Evolutionary conservation across 1,140 invertebrate species (phyloP).

Genomic region (Neuroterus valhalla): DNA sequence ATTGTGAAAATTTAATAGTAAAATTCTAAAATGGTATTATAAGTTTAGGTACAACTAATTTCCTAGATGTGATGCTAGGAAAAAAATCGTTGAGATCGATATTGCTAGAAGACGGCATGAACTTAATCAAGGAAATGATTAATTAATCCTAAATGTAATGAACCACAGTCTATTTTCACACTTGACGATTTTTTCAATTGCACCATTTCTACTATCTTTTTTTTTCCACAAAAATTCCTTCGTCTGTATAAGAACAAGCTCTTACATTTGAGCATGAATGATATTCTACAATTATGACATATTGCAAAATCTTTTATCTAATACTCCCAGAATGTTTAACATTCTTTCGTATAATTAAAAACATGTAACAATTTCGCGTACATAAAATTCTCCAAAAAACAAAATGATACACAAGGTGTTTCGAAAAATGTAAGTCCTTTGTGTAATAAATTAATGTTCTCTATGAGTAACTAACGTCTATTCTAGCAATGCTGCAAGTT

Average conservation of each 20-base stretch:
- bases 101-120: slow-evolving; percentile 13
- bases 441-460: background rate
- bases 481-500: slow-evolving; percentile 4
- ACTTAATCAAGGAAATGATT: background rate
- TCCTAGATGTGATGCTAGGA: background rate
- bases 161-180: background rate
- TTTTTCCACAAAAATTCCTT: background rate
- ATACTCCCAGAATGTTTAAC: background rate
- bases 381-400: background rate
- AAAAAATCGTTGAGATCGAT: slow-evolving; percentile 22
- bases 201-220: background rate
- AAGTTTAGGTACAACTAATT: background rate
- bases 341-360: background rate
- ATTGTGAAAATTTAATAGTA: background rate
- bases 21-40: background rate
- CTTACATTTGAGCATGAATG: slow-evolving; percentile 17
- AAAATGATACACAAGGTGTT: background rate
- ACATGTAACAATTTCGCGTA: background rate
- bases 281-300: background rate
- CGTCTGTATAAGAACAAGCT: background rate
- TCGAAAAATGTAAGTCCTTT: slow-evolving; percentile 3
- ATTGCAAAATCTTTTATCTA: background rate
- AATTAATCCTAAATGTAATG: background rate
- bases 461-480: background rate
- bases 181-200: background rate